Evolutionary conservation across 2,888 invertebrate genomes (phyloP), one percentile per base, ranked within the genome.

Genomic region (Drosophila fungiperda): DNA sequence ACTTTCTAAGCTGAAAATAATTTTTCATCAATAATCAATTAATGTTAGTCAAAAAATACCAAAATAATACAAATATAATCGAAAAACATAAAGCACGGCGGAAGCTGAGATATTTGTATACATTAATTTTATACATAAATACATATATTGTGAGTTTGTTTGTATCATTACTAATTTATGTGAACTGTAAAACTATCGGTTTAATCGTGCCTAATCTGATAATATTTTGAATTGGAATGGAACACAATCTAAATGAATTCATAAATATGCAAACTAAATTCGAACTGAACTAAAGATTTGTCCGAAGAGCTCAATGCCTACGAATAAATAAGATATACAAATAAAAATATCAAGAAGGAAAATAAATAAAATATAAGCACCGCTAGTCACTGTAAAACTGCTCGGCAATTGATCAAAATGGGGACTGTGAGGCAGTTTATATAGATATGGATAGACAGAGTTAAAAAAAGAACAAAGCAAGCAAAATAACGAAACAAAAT

Each of bases 201-300:
- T 50, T 40, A 66, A 65, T 65, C 66, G 36, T n/a, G 32, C 33
- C 58, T 74, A 80, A 82, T 73, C 73, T 73, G 79, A 80, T 78
- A 66, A 69, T 67, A 58, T 62, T 52, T 65, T 55, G 57, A 70
- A 52, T 50, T 72, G 55, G 83, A 81, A 80, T 80, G 72, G 76
- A 57, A 20, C 29, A 29, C 45, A 15, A 15, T 49, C 63, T 77
- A 59, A 83, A 82, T 82, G 72, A 74, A 70, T 70, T 73, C 66
- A 77, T 82, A 77, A 83, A 83, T 82, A 82, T 80, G 72, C 72
- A 80, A 83, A 70, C 59, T 55, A 70, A 57, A 23, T 32, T 49
- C 52, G 48, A 42, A 38, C 53, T 54, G 32, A 45, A 23, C 15
- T 45, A 32, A 29, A 35, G 45, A 29, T 32, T 23, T 9, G 40